phyloP scores from a whole-genome alignment of 2,888 invertebrate species.

The Tineola bisselliella region DNA sequence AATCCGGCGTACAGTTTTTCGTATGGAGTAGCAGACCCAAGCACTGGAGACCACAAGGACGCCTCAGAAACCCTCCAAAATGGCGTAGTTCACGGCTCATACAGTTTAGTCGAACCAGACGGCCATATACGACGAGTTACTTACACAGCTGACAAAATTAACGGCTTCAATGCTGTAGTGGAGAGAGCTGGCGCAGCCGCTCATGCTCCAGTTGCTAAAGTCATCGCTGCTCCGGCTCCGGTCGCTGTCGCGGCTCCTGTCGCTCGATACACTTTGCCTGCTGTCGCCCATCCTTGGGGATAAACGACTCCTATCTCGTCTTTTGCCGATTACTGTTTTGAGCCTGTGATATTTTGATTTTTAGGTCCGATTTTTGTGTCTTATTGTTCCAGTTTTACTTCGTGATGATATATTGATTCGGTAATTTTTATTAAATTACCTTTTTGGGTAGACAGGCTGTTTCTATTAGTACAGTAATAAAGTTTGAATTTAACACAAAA shows the following conservation, averaged over 20 bases:
- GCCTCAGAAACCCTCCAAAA: constrained; percentile 60
- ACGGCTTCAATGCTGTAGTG: constrained; percentile 64
- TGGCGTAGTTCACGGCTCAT: constrained; percentile 63
- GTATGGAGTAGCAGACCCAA: constrained; percentile 59
- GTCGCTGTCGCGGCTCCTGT: constrained; percentile 46
- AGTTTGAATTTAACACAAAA: too few relatives aligned
- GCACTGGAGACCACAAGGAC: constrained; percentile 63
- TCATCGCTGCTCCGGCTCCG: constrained; percentile 41
- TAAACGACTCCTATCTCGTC: constrained; percentile 22
- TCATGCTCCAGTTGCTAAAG: constrained; percentile 32
- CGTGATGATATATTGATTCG: too few relatives aligned
- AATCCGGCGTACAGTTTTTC: constrained; percentile 65
- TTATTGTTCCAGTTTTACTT: background rate
- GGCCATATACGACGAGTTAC: constrained; percentile 60
- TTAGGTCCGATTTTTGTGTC: background rate
- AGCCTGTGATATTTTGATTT: constrained; percentile 5
- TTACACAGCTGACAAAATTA: constrained; percentile 63
- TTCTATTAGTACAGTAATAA: too few relatives aligned
- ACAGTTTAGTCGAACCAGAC: constrained; percentile 63
- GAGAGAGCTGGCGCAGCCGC: constrained; percentile 51
- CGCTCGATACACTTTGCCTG: constrained; percentile 27
- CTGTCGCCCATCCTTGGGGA: constrained; percentile 51
- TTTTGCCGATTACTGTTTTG: constrained; percentile 1
- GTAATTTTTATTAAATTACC: too few relatives aligned
- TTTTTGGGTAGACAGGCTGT: too few relatives aligned